These are phyloP conservation scores for Megathymus violae DNA, from an alignment of 1,140 invertebrate species.

Conservation along the genomic window DNA sequence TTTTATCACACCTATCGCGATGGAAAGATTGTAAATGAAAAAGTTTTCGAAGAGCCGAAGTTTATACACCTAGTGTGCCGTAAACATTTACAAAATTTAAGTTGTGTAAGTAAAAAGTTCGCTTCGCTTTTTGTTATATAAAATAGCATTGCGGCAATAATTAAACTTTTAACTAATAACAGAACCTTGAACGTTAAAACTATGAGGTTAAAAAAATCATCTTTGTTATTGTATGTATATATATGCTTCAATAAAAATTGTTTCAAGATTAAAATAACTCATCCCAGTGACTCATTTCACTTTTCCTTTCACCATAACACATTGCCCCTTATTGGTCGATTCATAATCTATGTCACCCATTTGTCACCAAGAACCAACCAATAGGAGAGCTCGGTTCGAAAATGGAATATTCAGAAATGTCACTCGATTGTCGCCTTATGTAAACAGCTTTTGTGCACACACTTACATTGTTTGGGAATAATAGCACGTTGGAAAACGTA, in stretches of 20 bases:
- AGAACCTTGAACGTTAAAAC: not conserved
- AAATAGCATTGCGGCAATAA: too few relatives aligned
- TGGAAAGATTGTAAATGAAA: constrained; percentile 30
- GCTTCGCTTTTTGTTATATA: too few relatives aligned
- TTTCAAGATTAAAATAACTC: not conserved
- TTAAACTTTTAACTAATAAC: too few relatives aligned
- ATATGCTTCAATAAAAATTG: not conserved
- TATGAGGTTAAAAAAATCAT: too few relatives aligned
- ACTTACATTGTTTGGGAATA: constrained; percentile 32
- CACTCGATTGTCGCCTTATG: constrained; percentile 61
- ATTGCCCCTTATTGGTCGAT: constrained; percentile 57
- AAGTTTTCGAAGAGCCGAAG: not conserved
- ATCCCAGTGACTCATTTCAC: constrained; percentile 9
- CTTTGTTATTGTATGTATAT: too few relatives aligned
- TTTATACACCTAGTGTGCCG: not conserved
- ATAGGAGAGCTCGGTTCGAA: constrained; percentile 53
- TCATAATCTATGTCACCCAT: constrained; percentile 67
- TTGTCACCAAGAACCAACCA: constrained; percentile 76
- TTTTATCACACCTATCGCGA: constrained; percentile 20
- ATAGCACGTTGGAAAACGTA: too few relatives aligned
- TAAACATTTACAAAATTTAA: too few relatives aligned
- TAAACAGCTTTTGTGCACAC: constrained; percentile 43
- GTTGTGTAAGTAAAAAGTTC: too few relatives aligned
- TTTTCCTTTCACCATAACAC: constrained; percentile 37
- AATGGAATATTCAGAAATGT: constrained; percentile 71